Conservation (phyloP, 2,888 invertebrate genomes). For the Ischnus inquisitorius region DNA sequence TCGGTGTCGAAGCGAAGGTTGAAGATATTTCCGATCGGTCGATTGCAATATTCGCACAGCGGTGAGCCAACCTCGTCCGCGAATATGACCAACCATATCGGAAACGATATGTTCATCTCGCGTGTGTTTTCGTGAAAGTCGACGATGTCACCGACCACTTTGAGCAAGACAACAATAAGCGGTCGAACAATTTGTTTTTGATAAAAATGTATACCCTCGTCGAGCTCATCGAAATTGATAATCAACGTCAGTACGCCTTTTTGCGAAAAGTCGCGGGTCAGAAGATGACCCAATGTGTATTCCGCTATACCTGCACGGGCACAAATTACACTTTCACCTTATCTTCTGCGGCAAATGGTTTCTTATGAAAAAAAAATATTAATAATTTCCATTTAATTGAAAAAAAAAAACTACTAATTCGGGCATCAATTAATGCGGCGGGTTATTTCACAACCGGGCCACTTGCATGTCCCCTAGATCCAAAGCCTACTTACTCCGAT, state of each 20-base stretch:
- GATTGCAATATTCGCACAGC: conserved; percentile 63
- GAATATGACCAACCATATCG: conserved; percentile 78
- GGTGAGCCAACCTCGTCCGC: conserved; percentile 49
- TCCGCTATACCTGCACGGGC: conserved; percentile 54
- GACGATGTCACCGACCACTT: conserved; percentile 57
- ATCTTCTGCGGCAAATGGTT: neutral
- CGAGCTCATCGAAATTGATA: conserved; percentile 59
- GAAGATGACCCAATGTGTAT: conserved; percentile 61
- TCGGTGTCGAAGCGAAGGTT: conserved; percentile 74
- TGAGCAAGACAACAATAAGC: conserved; percentile 73
- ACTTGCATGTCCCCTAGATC: neutral
- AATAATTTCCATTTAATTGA: too few species aligned
- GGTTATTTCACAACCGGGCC: neutral
- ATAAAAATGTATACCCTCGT: conserved; percentile 44
- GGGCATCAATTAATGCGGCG: neutral
- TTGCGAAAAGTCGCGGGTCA: conserved; percentile 72
- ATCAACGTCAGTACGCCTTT: conserved; percentile 62
- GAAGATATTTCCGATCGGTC: conserved; percentile 72
- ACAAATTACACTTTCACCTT: neutral
- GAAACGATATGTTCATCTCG: conserved; percentile 65
- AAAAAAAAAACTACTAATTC: neutral
- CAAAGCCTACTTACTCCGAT: conserved; percentile 48
- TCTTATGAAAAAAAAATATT: neutral
- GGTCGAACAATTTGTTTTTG: conserved; percentile 67
- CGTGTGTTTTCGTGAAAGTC: conserved; percentile 69